Percentiles rank a stretch among this genome's conserved stretches.
These are phyloP conservation scores for Heterohyrax brucei DNA, from an alignment of 2,797 vertebrate species.

Conservation along the genomic window DNA sequence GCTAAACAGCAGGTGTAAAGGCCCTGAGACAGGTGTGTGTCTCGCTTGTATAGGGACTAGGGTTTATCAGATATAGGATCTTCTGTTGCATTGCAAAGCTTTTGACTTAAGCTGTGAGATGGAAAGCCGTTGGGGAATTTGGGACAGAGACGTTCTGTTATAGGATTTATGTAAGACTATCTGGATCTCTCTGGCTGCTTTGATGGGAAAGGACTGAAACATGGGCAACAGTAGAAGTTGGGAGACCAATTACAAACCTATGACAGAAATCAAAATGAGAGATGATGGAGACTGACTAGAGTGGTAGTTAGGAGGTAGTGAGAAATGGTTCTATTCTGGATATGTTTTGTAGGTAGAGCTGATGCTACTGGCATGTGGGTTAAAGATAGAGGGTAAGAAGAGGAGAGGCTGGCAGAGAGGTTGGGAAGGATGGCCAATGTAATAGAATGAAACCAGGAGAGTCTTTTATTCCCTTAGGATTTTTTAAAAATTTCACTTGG, in stretches of 20 bases:
- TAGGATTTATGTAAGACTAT: neutral
- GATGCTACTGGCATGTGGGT: neutral
- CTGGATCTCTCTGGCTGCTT: neutral
- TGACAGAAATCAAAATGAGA: neutral
- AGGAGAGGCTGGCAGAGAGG: neutral
- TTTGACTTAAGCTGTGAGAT: constrained; percentile 4
- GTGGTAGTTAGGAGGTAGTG: neutral
- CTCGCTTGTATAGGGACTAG: neutral
- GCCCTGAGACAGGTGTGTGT: neutral
- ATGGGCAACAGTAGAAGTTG: neutral
- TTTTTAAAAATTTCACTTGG: too few species aligned
- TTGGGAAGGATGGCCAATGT: neutral
- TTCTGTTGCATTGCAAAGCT: neutral
- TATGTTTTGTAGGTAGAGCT: constrained; percentile 2
- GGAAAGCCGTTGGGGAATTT: neutral
- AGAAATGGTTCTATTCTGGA: constrained; percentile 1
- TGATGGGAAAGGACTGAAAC: constrained; percentile 38
- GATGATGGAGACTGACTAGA: neutral
- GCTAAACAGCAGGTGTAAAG: neutral
- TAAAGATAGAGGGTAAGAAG: neutral
- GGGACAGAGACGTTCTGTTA: neutral
- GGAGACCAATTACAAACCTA: neutral
- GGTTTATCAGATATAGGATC: neutral
- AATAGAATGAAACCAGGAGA: neutral
- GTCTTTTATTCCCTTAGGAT: neutral